Evolutionary conservation across 1,140 invertebrate species (phyloP).

Genomic region (Drosophila teissieri): DNA sequence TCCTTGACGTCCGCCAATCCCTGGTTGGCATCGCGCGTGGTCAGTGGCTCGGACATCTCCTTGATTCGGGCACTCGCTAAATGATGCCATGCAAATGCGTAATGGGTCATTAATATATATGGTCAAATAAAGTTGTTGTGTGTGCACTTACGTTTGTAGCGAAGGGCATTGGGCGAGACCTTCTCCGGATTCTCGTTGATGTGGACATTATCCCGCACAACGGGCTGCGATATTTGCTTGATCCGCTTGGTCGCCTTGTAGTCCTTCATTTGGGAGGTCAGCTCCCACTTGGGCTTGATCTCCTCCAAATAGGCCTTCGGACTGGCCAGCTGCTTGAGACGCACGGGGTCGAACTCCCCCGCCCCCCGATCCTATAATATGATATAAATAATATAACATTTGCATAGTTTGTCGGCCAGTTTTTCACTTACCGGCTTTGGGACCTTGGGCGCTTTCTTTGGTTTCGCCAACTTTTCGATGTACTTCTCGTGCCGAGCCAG

Average conservation of each 20-base stretch:
- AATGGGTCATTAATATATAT: no score
- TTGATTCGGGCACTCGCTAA: conserved; percentile 68
- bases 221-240: conserved; percentile 41
- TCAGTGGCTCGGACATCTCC: conserved; percentile 67
- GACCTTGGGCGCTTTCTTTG: conserved; percentile 32
- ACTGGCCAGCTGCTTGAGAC: conserved; percentile 52
- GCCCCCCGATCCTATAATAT: conserved; percentile 34
- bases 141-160: conserved; percentile 62
- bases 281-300: conserved; percentile 54
- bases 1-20: conserved; percentile 63
- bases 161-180: conserved; percentile 52
- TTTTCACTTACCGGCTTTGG: conserved; percentile 50
- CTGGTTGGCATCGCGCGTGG: conserved; percentile 54
- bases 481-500: conserved; percentile 29
- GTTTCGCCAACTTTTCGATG: conserved; percentile 51
- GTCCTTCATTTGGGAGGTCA: conserved; percentile 48
- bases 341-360: conserved; percentile 15
- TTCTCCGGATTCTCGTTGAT: conserved; percentile 58
- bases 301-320: conserved; percentile 46
- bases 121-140: not conserved
- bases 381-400: no score
- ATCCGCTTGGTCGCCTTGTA: conserved; percentile 63
- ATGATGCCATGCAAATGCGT: no score
- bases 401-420: no score
- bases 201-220: conserved; percentile 49